Conservation (phyloP, 2,797 vertebrate species). For the Neosilurus mollespiculum region DNA sequence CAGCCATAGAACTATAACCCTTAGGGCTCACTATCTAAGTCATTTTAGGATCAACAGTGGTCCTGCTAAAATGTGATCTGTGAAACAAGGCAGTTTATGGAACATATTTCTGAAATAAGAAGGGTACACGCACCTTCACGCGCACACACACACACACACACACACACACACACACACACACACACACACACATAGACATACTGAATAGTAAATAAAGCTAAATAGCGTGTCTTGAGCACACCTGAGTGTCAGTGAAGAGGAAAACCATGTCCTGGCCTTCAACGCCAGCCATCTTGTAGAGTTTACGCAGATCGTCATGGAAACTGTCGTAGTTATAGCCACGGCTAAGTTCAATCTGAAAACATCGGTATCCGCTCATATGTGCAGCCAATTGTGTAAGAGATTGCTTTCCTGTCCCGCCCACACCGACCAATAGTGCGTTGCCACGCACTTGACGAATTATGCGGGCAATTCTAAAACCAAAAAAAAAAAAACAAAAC, state of each 20-base stretch:
- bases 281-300: conserved; percentile 84
- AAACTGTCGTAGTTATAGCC: conserved; percentile 87
- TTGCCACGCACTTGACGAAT: conserved; percentile 89
- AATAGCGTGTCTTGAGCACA: conserved; percentile 49
- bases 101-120: neutral
- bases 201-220: neutral
- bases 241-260: conserved; percentile 90
- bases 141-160: too few relatives aligned
- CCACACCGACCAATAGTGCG: conserved; percentile 85
- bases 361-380: conserved; percentile 83
- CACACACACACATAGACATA: too few relatives aligned
- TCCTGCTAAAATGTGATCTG: neutral
- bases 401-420: conserved; percentile 88
- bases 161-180: too few relatives aligned
- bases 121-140: too few relatives aligned
- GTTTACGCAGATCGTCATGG: conserved; percentile 84
- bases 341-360: conserved; percentile 84
- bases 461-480: conserved; percentile 82
- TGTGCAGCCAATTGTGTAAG: conserved; percentile 83
- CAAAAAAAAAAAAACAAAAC: neutral
- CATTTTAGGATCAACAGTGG: neutral
- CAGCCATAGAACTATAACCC: neutral
- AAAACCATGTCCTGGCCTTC: conserved; percentile 85
- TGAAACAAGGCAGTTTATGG: neutral
- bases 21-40: neutral